phyloP scores from a whole-genome alignment of 2,888 invertebrate genomes.

The Tryphoninae sp. region DNA sequence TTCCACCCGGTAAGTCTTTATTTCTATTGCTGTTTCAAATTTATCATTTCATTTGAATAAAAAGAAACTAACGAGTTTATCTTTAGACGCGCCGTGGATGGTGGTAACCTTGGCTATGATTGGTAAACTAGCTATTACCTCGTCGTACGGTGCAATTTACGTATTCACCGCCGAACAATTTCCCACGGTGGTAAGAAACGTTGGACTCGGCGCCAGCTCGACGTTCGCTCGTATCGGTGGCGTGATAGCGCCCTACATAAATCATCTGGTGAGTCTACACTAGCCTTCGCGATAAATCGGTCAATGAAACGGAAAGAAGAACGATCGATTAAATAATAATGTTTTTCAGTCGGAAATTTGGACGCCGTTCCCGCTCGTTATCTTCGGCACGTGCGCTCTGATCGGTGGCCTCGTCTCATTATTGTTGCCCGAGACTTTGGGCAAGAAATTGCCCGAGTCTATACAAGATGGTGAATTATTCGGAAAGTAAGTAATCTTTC shows the following conservation, averaged over 20 bases:
- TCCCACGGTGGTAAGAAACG: conserved; percentile 87
- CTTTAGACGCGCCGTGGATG: conserved; percentile 83
- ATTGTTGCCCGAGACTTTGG: conserved; percentile 86
- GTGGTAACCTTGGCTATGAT: conserved; percentile 86
- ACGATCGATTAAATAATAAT: not conserved
- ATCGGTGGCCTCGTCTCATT: conserved; percentile 84
- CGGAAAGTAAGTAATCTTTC: conserved; percentile 82
- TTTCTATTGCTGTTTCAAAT: not conserved
- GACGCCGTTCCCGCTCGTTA: conserved; percentile 84
- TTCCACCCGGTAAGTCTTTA: conserved; percentile 82
- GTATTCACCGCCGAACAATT: conserved; percentile 89
- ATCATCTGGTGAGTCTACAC: conserved; percentile 82
- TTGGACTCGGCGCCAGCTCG: conserved; percentile 85
- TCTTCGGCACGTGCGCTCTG: conserved; percentile 84
- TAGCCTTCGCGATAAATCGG: not conserved
- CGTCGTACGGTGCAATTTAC: conserved; percentile 88
- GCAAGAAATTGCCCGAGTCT: conserved; percentile 86
- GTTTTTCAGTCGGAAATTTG: conserved; percentile 83
- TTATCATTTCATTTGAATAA: conserved; percentile 1
- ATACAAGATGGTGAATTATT: conserved; percentile 86
- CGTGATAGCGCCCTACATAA: conserved; percentile 85
- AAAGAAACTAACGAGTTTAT: conserved; percentile 30
- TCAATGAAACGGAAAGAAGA: not conserved
- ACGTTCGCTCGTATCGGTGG: conserved; percentile 86
- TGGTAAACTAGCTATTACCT: conserved; percentile 88